Percentiles rank a stretch among this genome's conserved stretches.
These are phyloP conservation scores for Liposcelis brunnea DNA, from an alignment of 2,888 invertebrate genomes.

Conservation along the genomic window DNA sequence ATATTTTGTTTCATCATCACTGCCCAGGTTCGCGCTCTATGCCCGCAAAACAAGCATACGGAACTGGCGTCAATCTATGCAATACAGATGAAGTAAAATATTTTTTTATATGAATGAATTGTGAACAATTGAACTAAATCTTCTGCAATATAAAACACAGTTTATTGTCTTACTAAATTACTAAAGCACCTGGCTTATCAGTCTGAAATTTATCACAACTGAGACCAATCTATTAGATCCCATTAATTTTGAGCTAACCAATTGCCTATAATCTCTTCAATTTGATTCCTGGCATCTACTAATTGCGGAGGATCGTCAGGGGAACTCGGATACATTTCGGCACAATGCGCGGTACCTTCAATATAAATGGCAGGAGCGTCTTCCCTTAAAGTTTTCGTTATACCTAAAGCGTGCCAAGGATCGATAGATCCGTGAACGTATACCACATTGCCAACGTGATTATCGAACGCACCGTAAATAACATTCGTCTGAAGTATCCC, in stretches of 20 bases:
- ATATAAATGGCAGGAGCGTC: constrained; percentile 55
- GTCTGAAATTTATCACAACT: too few relatives aligned
- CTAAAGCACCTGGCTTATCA: too few relatives aligned
- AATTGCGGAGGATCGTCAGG: constrained; percentile 48
- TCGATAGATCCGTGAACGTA: constrained; percentile 81
- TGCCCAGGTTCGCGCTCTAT: too few relatives aligned
- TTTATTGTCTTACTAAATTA: too few relatives aligned
- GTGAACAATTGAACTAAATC: too few relatives aligned
- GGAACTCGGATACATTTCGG: constrained; percentile 73
- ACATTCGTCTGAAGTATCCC: constrained; percentile 56
- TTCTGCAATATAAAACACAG: too few relatives aligned
- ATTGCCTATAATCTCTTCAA: constrained; percentile 36
- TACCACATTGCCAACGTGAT: constrained; percentile 53
- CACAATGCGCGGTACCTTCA: constrained; percentile 85
- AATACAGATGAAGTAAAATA: too few relatives aligned
- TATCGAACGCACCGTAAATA: constrained; percentile 58
- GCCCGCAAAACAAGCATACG: too few relatives aligned
- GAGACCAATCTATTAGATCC: too few relatives aligned
- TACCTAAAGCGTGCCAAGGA: constrained; percentile 72
- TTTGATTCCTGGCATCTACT: constrained; percentile 44
- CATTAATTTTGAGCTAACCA: constrained; percentile 31
- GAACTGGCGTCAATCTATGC: too few relatives aligned
- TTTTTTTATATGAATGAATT: too few relatives aligned
- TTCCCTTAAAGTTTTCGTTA: constrained; percentile 37
- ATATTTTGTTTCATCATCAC: too few relatives aligned